phyloP scores from a whole-genome alignment of 1,140 invertebrate species.

The Spodoptera litura region DNA sequence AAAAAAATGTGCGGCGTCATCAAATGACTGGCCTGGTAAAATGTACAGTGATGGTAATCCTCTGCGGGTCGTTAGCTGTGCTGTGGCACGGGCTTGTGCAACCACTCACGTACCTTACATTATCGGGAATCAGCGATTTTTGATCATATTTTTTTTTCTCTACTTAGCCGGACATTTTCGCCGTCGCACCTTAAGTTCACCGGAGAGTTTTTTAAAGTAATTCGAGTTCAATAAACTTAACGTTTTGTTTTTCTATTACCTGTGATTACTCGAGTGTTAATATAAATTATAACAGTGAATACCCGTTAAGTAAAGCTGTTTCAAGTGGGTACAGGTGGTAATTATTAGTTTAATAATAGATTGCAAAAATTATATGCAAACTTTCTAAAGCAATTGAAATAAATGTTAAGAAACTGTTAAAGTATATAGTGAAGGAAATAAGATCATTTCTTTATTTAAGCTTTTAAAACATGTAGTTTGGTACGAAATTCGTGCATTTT shows the following conservation, averaged over 20 bases:
- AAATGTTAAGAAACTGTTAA: too few species aligned
- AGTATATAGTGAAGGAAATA: too few species aligned
- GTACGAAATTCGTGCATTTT: too few species aligned
- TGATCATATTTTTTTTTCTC: conserved; percentile 19
- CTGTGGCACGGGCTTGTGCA: conserved; percentile 9
- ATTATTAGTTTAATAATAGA: conserved; percentile 4
- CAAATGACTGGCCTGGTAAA: conserved; percentile 42
- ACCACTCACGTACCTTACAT: neutral
- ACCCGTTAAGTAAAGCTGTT: conserved; percentile 10
- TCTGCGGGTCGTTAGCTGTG: conserved; percentile 28
- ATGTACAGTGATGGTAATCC: conserved; percentile 33
- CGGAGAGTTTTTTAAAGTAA: too few species aligned
- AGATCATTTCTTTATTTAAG: too few species aligned
- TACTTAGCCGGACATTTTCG: neutral
- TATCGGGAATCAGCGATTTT: conserved; percentile 43
- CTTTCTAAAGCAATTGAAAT: neutral
- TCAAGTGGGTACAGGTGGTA: neutral
- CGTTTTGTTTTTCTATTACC: neutral
- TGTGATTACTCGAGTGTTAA: conserved; percentile 5
- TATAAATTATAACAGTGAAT: conserved; percentile 7
- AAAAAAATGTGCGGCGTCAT: conserved; percentile 46
- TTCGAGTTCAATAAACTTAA: neutral
- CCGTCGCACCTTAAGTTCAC: neutral
- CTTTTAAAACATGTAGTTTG: too few species aligned
- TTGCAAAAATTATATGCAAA: neutral